These are phyloP conservation scores for Himalopsyche phryganea DNA, from an alignment of 1,140 invertebrate genomes.

Conservation along the genomic window DNA sequence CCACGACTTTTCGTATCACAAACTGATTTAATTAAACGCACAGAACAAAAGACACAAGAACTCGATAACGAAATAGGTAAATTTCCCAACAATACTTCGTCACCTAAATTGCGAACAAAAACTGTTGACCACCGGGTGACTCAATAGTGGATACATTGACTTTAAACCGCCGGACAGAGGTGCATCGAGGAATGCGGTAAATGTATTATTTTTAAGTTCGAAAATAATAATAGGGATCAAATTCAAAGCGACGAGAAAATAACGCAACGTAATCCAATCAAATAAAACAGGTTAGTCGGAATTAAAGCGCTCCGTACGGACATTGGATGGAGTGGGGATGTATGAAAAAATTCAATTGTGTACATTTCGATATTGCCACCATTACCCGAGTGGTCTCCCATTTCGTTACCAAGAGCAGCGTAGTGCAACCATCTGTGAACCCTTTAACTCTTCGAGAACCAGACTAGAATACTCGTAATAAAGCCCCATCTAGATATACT, in stretches of 20 bases:
- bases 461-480: no score
- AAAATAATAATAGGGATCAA: no score
- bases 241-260: conserved; percentile 9
- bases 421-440: conserved; percentile 18
- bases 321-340: not conserved
- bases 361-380: not conserved
- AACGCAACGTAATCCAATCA: conserved; percentile 9
- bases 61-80: not conserved
- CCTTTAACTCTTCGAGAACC: conserved; percentile 9
- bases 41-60: no score
- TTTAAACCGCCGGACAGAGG: not conserved
- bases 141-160: not conserved
- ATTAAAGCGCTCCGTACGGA: conserved; percentile 11
- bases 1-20: no score
- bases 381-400: not conserved
- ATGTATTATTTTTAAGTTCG: not conserved
- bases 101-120: no score
- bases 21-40: no score
- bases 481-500: no score
- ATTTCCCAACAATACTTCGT: not conserved
- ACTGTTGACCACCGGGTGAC: not conserved
- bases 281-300: conserved; percentile 12
- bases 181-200: not conserved
- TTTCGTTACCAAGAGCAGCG: conserved; percentile 10
- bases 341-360: conserved; percentile 13